Percentiles rank a stretch among this genome's conserved stretches.
phyloP scores from a whole-genome alignment of 2,113 vertebrate genomes.

The Pavo muticus region DNA sequence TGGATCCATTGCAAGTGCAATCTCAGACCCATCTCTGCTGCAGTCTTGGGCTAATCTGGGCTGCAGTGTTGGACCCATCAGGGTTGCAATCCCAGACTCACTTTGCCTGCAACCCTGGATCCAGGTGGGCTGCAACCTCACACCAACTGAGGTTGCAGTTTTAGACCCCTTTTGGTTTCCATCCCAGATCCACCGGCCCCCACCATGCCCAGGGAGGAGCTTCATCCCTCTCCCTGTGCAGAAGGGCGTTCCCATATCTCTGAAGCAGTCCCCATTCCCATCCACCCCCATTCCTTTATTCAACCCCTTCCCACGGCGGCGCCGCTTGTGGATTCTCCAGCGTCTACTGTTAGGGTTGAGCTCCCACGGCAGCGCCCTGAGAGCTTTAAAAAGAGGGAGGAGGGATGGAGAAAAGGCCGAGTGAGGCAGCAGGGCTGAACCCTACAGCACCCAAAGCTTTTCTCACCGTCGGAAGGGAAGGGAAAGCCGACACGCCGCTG shows the following conservation, averaged over 20 bases:
- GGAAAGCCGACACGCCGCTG: not conserved
- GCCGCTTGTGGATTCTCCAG: fast-evolving
- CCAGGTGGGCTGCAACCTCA: not conserved
- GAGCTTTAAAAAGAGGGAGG: fast-evolving
- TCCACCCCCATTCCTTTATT: fast-evolving
- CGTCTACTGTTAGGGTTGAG: not conserved
- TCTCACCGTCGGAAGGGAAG: not conserved
- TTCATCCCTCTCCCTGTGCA: not conserved
- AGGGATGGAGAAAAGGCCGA: not conserved
- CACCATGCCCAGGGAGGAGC: not conserved
- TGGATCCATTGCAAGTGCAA: not conserved
- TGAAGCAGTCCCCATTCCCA: fast-evolving
- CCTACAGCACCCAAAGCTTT: not conserved
- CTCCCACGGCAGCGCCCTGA: not conserved
- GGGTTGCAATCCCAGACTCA: too few species aligned
- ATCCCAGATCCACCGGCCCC: too few species aligned
- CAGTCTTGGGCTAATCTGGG: not conserved
- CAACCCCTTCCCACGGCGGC: not conserved
- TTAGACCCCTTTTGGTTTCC: too few species aligned
- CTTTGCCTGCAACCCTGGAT: not conserved
- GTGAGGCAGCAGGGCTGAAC: not conserved
- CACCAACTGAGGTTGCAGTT: too few species aligned
- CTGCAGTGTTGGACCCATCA: not conserved
- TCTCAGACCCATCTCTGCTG: too few species aligned
- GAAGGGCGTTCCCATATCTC: not conserved